These are phyloP conservation scores for Muscicapa striata DNA, from an alignment of 2,797 vertebrate genomes.

Conservation along the genomic window DNA sequence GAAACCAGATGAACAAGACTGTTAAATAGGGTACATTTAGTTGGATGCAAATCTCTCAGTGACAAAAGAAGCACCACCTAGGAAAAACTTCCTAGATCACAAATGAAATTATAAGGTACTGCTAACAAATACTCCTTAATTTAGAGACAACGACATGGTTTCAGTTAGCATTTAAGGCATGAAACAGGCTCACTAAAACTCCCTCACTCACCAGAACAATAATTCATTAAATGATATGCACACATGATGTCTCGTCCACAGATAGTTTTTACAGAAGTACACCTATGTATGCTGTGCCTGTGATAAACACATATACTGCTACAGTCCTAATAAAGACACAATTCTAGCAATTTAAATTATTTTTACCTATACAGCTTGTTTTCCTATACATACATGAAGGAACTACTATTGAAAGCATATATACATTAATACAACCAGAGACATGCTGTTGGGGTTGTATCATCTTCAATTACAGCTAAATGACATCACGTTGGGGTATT, in stretches of 20 bases:
- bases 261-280: background rate
- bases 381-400: background rate
- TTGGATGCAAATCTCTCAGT: slow-evolving; percentile 13
- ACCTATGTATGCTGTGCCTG: background rate
- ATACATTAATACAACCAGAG: background rate
- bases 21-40: background rate
- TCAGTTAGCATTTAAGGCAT: background rate
- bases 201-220: background rate
- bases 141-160: background rate
- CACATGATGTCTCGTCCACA: rapidly evolving
- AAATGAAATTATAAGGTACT: slow-evolving; percentile 12
- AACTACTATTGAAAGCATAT: background rate
- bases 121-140: background rate
- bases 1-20: slow-evolving; percentile 3
- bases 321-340: background rate
- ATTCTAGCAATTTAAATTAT: background rate
- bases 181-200: background rate
- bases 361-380: background rate
- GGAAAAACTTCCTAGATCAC: slow-evolving; percentile 22
- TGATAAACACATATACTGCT: background rate
- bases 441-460: background rate
- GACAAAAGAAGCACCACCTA: background rate
- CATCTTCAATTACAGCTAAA: slow-evolving; percentile 48
- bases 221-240: background rate
- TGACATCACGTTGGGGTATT: slow-evolving; percentile 36